Conservation (phyloP, 2,797 vertebrate species). For the Rhinichthys osculus region DNA sequence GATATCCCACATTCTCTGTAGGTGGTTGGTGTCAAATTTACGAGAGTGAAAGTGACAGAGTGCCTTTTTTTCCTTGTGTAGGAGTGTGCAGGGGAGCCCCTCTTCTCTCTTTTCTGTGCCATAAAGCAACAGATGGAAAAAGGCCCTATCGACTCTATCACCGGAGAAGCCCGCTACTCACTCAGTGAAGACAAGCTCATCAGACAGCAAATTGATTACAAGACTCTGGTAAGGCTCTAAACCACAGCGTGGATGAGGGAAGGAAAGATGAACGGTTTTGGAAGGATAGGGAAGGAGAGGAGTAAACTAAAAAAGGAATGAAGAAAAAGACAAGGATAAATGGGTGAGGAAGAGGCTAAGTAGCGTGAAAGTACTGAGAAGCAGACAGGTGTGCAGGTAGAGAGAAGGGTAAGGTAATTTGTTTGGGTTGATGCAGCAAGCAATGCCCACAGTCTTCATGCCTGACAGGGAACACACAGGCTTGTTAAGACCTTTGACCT, state of each 20-base stretch:
- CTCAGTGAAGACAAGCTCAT: slow-evolving; percentile 99
- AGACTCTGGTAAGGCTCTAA: slow-evolving; percentile 88
- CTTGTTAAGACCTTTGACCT: slow-evolving; percentile 47
- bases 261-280: slow-evolving; percentile 57
- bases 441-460: slow-evolving; percentile 39
- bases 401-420: slow-evolving; percentile 23
- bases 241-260: background rate
- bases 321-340: slow-evolving; percentile 41
- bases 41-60: slow-evolving; percentile 26
- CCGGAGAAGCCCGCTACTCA: slow-evolving; percentile 95
- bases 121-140: slow-evolving; percentile 99
- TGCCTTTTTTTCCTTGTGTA: slow-evolving; percentile 63
- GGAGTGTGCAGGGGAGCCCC: slow-evolving; percentile 97
- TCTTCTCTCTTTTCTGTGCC: slow-evolving; percentile 96
- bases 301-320: slow-evolving; percentile 29
- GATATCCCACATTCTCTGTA: background rate
- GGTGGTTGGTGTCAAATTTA: slow-evolving; percentile 31
- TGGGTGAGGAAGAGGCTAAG: background rate
- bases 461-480: slow-evolving; percentile 41
- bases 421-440: slow-evolving; percentile 27
- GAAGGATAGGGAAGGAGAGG: slow-evolving; percentile 42
- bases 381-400: slow-evolving; percentile 35
- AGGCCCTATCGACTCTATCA: slow-evolving; percentile 96
- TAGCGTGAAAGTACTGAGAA: slow-evolving; percentile 7
- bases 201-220: slow-evolving; percentile 98